phyloP scores from a whole-genome alignment of 2,113 vertebrate species.

The Amphiprion ocellaris region DNA sequence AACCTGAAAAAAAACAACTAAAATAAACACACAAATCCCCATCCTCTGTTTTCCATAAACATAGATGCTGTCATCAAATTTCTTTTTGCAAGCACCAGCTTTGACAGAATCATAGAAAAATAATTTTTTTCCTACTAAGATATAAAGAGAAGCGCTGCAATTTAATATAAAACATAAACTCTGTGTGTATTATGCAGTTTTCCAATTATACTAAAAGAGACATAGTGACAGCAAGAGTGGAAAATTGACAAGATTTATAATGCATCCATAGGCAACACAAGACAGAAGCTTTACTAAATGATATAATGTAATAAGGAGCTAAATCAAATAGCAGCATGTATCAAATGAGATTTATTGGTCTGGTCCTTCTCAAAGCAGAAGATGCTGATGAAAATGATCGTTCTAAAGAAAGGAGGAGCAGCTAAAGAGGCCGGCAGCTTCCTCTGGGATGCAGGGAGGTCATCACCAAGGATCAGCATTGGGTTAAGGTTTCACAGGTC shows the following conservation, averaged over 20 bases:
- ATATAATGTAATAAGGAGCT: conserved; percentile 76
- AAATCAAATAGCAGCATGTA: conserved; percentile 81
- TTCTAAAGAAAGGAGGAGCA: conserved; percentile 53
- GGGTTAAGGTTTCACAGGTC: conserved; percentile 73
- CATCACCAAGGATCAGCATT: conserved; percentile 52
- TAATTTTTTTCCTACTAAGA: not conserved
- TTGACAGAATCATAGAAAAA: not conserved
- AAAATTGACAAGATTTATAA: conserved; percentile 73
- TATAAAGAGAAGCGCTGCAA: not conserved
- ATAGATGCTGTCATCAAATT: not conserved
- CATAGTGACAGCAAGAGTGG: conserved; percentile 62
- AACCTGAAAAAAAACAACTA: too few relatives aligned
- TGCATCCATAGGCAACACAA: conserved; percentile 64
- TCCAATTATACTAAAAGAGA: conserved; percentile 72
- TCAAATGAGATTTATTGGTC: conserved; percentile 80
- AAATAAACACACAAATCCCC: too few relatives aligned
- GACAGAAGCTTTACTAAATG: conserved; percentile 78
- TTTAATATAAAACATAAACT: conserved; percentile 42
- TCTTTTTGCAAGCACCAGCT: not conserved
- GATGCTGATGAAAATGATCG: conserved; percentile 77
- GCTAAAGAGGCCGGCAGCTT: conserved; percentile 26
- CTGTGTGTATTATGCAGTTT: conserved; percentile 42
- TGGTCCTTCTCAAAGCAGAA: conserved; percentile 66
- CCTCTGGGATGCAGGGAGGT: conserved; percentile 46
- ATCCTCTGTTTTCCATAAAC: not conserved